A percentile compares a stretch with the other conserved stretches of the same genome.
phyloP scores from a whole-genome alignment of 2,888 invertebrate genomes.

The Notodonta ziczac region DNA sequence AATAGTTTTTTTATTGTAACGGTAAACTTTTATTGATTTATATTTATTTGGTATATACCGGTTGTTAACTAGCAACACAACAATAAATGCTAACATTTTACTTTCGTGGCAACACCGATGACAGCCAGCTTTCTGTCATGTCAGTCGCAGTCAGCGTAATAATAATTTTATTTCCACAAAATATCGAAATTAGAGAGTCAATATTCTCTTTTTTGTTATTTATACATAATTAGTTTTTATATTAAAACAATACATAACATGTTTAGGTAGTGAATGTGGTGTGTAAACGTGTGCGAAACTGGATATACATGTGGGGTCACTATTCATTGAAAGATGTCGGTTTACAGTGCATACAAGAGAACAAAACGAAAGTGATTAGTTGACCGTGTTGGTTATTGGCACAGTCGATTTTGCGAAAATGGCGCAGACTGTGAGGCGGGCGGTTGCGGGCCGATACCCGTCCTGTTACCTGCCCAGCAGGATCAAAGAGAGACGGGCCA shows the following conservation, averaged over 20 bases:
- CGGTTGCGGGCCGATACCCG: slow-evolving; percentile 90
- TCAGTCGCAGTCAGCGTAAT: slow-evolving; percentile 26
- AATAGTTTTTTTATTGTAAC: too few relatives aligned
- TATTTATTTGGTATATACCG: too few relatives aligned
- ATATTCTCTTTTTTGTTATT: slow-evolving; percentile 20
- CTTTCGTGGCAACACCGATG: slow-evolving; percentile 15
- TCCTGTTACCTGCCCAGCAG: slow-evolving; percentile 90
- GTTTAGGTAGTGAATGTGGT: slow-evolving; percentile 40
- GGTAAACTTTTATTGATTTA: too few relatives aligned
- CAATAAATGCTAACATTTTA: neutral
- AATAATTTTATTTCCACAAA: slow-evolving; percentile 28
- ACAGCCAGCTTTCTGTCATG: slow-evolving; percentile 52
- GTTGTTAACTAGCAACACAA: slow-evolving; percentile 23
- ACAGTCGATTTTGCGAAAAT: slow-evolving; percentile 73
- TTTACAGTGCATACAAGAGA: slow-evolving; percentile 75
- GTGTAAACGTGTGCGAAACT: slow-evolving; percentile 27
- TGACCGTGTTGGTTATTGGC: slow-evolving; percentile 65
- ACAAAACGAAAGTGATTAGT: slow-evolving; percentile 82
- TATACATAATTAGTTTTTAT: slow-evolving; percentile 32
- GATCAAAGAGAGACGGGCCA: slow-evolving; percentile 89
- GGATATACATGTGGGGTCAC: slow-evolving; percentile 45
- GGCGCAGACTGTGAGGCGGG: slow-evolving; percentile 89
- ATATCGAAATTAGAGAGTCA: slow-evolving; percentile 25
- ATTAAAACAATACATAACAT: slow-evolving; percentile 28
- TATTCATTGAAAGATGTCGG: slow-evolving; percentile 74